Conservation (phyloP, 1,140 invertebrate genomes). For the Leptopilina clavipes region DNA sequence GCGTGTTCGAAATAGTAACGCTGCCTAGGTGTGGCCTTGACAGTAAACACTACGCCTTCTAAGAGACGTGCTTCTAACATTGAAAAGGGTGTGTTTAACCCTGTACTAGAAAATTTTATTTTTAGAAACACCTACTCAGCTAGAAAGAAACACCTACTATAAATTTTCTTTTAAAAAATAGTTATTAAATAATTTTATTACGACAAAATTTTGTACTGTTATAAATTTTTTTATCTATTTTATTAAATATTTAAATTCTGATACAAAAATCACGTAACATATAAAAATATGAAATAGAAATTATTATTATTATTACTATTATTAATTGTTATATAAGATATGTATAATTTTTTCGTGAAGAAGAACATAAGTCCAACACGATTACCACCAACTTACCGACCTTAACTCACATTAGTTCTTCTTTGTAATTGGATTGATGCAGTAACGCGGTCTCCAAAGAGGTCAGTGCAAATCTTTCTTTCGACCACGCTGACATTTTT, state of each 20-base stretch:
- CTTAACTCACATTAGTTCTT: slow-evolving; percentile 30
- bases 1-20: too few species aligned
- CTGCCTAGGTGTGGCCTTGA: too few species aligned
- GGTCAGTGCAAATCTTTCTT: slow-evolving; percentile 32
- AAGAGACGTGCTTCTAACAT: too few species aligned
- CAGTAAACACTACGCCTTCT: too few species aligned
- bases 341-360: not conserved
- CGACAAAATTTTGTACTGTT: too few species aligned
- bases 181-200: too few species aligned
- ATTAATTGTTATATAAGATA: slow-evolving; percentile 4
- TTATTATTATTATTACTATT: not conserved
- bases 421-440: slow-evolving; percentile 30
- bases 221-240: too few species aligned
- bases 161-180: too few species aligned
- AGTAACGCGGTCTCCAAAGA: slow-evolving; percentile 25
- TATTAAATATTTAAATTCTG: not conserved
- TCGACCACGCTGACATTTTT: slow-evolving; percentile 26
- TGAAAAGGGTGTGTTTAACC: too few species aligned
- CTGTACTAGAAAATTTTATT: too few species aligned
- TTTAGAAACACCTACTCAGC: too few species aligned
- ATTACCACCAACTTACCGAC: slow-evolving; percentile 29
- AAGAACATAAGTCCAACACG: slow-evolving; percentile 11
- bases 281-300: not conserved
- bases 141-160: too few species aligned
- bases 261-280: not conserved